Evolutionary conservation across 1,140 invertebrate species (phyloP).

Genomic region (Lepidurus arcticus): DNA sequence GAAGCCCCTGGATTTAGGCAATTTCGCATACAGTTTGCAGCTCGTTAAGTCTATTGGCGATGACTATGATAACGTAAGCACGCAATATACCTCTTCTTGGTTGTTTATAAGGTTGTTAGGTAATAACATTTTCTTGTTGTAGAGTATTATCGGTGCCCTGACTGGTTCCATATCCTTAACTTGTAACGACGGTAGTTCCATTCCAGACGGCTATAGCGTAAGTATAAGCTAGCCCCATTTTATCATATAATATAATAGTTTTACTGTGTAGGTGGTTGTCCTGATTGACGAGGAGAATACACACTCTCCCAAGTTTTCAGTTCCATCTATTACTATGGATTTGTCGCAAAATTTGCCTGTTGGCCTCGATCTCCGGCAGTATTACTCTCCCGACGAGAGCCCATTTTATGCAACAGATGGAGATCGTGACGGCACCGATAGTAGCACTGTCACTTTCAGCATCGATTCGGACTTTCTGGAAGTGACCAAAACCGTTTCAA

Average conservation of each 20-base stretch:
- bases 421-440: background rate
- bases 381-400: background rate
- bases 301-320: background rate
- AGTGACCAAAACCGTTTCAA: background rate
- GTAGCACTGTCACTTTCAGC: background rate
- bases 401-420: background rate
- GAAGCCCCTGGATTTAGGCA: background rate
- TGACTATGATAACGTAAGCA: background rate
- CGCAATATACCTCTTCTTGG: background rate
- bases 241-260: background rate
- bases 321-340: background rate
- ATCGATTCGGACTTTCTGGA: background rate
- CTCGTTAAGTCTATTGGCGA: background rate
- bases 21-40: background rate
- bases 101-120: background rate
- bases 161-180: background rate
- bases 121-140: background rate
- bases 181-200: background rate
- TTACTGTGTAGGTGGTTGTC: background rate
- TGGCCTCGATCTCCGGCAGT: conserved; percentile 14
- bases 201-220: background rate
- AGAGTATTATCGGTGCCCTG: background rate
- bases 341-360: conserved; percentile 20
- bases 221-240: background rate
- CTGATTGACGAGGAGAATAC: background rate